phyloP scores from a whole-genome alignment of 2,797 vertebrate genomes.

The Merluccius polli region DNA sequence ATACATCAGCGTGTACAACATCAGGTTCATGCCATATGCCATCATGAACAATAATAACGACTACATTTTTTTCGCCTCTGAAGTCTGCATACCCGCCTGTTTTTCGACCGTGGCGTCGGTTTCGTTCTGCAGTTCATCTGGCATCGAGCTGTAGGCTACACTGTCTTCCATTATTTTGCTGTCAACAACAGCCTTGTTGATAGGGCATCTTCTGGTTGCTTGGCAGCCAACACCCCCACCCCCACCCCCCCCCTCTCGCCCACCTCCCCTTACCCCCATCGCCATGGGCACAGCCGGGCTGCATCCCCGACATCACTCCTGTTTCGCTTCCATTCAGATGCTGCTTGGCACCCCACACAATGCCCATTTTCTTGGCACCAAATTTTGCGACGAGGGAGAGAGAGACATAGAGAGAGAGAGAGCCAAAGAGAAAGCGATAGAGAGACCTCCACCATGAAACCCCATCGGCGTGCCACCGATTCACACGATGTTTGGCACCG shows the following conservation, averaged over 20 bases:
- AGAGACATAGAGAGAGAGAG: slow-evolving; percentile 42
- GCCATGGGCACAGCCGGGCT: slow-evolving; percentile 54
- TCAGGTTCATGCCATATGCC: too few species aligned
- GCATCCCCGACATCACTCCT: slow-evolving; percentile 56
- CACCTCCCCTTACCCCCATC: slow-evolving; percentile 49
- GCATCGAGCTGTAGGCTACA: slow-evolving; percentile 43
- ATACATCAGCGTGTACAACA: too few species aligned
- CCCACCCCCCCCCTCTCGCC: too few species aligned
- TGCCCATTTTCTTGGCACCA: slow-evolving; percentile 72
- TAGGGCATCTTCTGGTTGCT: slow-evolving; percentile 61
- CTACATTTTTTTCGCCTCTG: too few species aligned
- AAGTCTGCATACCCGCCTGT: too few species aligned
- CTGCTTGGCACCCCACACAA: slow-evolving; percentile 70
- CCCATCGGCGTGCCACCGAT: slow-evolving; percentile 31
- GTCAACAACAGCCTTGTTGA: slow-evolving; percentile 49
- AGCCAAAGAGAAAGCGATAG: too few species aligned
- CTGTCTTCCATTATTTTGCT: slow-evolving; percentile 39
- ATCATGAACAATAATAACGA: too few species aligned
- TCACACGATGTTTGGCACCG: slow-evolving; percentile 49
- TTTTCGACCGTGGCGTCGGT: too few species aligned
- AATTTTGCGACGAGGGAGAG: slow-evolving; percentile 39
- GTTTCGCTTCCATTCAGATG: slow-evolving; percentile 71
- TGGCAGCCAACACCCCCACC: slow-evolving; percentile 41
- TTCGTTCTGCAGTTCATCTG: not conserved
- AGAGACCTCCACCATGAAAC: too few species aligned